Evolutionary conservation across 2,888 invertebrate genomes (phyloP).

Genomic region (Megamerina dolium): DNA sequence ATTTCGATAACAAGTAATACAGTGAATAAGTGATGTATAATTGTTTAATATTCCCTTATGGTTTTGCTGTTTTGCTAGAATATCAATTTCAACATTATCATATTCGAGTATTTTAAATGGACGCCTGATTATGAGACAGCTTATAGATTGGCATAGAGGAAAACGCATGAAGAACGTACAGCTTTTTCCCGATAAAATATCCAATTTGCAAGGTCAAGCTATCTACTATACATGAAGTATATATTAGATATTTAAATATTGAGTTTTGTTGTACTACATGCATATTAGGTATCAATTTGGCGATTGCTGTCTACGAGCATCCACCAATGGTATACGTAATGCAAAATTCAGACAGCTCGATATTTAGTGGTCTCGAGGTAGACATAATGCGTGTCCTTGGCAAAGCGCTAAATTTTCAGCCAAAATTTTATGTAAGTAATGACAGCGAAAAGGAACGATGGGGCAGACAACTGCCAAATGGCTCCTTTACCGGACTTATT

Average conservation of each 20-base stretch:
- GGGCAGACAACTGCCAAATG: constrained; percentile 61
- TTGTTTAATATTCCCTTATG: not conserved
- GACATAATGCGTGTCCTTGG: constrained; percentile 55
- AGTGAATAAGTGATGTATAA: constrained; percentile 11
- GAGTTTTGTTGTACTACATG: too few relatives aligned
- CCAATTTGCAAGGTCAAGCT: constrained; percentile 43
- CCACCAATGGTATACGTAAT: constrained; percentile 45
- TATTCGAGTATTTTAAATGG: constrained; percentile 60
- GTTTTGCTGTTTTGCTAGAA: too few relatives aligned
- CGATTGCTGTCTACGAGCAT: constrained; percentile 36
- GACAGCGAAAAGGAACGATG: constrained; percentile 60
- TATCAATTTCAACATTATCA: constrained; percentile 66
- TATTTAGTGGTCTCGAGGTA: constrained; percentile 39
- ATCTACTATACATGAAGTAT: too few relatives aligned
- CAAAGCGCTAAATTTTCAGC: constrained; percentile 64
- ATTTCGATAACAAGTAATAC: constrained; percentile 27
- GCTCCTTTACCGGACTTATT: constrained; percentile 64
- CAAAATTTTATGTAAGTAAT: constrained; percentile 60
- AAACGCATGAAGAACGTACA: constrained; percentile 47
- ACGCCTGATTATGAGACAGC: constrained; percentile 55
- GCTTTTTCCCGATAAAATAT: constrained; percentile 45
- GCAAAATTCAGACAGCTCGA: constrained; percentile 14
- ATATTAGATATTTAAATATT: too few relatives aligned
- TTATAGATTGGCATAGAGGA: constrained; percentile 64
- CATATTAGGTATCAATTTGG: too few relatives aligned